A percentile compares a stretch with the other conserved stretches of the same genome.
Evolutionary conservation across 2,797 vertebrate species (phyloP).

Genomic region (Aldrovandia affinis): DNA sequence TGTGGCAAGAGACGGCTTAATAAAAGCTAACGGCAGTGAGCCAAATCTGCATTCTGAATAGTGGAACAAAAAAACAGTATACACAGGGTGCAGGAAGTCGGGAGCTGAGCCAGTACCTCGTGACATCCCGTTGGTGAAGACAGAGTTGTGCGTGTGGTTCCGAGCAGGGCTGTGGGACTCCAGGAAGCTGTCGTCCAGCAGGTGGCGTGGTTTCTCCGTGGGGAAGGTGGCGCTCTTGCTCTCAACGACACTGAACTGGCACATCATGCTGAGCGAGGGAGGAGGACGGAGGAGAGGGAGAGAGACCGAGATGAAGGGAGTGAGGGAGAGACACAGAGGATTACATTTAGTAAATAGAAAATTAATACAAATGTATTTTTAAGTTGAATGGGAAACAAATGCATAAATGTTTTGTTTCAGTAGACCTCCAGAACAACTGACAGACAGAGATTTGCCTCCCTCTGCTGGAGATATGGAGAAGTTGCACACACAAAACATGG

Average conservation of each 20-base stretch:
- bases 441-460: not conserved
- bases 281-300: not conserved
- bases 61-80: not conserved
- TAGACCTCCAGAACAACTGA: not conserved
- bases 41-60: not conserved
- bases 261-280: conserved; percentile 84
- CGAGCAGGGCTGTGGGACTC: conserved; percentile 88
- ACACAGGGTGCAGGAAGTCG: not conserved
- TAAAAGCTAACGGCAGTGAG: not conserved
- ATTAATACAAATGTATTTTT: not conserved
- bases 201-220: conserved; percentile 86
- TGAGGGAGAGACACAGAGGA: not conserved
- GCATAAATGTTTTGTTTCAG: not conserved
- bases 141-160: conserved; percentile 65
- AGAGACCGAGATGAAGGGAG: not conserved
- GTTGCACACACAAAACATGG: not conserved
- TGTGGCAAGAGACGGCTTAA: not conserved
- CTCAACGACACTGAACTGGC: conserved; percentile 89
- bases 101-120: conserved; percentile 66
- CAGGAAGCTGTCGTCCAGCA: conserved; percentile 95
- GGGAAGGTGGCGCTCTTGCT: conserved; percentile 92
- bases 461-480: not conserved
- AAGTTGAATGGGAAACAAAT: not conserved
- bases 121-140: conserved; percentile 85
- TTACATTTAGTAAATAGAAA: not conserved